phyloP scores from a whole-genome alignment of 2,888 invertebrate genomes.

The Willowsia nigromaculata region DNA sequence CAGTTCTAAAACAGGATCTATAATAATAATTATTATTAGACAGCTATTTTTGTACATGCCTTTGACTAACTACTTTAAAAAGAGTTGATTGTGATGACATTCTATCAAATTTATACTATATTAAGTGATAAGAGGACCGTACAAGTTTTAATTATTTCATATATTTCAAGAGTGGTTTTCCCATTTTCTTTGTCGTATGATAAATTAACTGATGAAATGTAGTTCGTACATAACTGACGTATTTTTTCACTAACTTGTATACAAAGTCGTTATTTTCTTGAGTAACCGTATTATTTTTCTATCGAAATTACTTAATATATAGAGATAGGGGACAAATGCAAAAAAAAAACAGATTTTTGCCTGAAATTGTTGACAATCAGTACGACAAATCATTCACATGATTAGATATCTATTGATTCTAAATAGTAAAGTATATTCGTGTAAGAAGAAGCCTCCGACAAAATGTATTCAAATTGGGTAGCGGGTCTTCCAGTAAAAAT shows the following conservation, averaged over 20 bases:
- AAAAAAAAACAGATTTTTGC: too few species aligned
- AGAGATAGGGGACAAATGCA: too few species aligned
- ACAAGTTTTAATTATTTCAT: background rate
- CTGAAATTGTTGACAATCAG: background rate
- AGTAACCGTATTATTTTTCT: too few species aligned
- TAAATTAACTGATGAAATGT: too few species aligned
- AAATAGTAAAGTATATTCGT: too few species aligned
- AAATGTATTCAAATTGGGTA: conserved; percentile 23
- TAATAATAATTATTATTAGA: background rate
- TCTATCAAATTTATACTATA: background rate
- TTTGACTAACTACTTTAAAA: conserved; percentile 45
- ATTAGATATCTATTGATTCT: too few species aligned
- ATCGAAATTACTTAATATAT: too few species aligned
- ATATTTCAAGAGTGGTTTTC: background rate
- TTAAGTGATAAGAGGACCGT: background rate
- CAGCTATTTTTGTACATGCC: conserved; percentile 37
- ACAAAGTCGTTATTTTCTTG: too few species aligned
- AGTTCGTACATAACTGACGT: too few species aligned
- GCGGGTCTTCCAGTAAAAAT: conserved; percentile 57
- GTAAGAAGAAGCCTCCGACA: background rate
- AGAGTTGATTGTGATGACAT: conserved; percentile 8
- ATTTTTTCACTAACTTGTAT: too few species aligned
- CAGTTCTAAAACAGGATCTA: background rate
- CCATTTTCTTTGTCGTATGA: background rate
- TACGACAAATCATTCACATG: background rate